Conservation (phyloP, 35 echinoderm and acorn worm species). For the Apostichopus japonicus region DNA sequence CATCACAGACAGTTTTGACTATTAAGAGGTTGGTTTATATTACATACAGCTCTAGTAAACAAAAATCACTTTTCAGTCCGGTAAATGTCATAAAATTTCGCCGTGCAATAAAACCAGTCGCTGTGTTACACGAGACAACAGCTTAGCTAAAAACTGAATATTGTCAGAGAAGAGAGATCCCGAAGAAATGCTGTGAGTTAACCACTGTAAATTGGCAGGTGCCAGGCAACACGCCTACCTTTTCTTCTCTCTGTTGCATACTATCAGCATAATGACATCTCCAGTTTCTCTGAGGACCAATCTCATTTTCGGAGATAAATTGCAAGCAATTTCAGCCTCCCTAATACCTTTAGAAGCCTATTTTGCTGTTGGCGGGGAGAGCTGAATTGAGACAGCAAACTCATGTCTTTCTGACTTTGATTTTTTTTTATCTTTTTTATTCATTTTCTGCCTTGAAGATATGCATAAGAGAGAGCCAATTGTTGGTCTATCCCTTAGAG, state of each 20-base stretch:
- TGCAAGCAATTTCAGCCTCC: slow-evolving; percentile 32
- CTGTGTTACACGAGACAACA: too few relatives aligned
- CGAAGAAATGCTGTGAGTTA: too few relatives aligned
- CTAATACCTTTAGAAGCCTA: slow-evolving; percentile 43
- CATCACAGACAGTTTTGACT: too few relatives aligned
- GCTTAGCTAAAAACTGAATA: too few relatives aligned
- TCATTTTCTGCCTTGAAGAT: neutral
- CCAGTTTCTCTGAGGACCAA: slow-evolving; percentile 17
- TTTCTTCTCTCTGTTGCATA: neutral
- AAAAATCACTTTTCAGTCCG: too few relatives aligned
- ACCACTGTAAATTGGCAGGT: neutral
- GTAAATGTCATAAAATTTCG: too few relatives aligned
- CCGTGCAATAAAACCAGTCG: too few relatives aligned
- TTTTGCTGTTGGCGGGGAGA: slow-evolving; percentile 7
- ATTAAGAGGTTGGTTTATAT: too few relatives aligned
- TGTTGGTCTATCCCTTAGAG: slow-evolving; percentile 35
- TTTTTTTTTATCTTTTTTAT: neutral
- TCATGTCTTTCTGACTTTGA: neutral
- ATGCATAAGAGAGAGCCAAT: slow-evolving; percentile 1
- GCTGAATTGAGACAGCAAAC: neutral
- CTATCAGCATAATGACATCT: slow-evolving; percentile 11
- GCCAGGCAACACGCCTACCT: neutral
- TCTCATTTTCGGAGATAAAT: slow-evolving; percentile 34
- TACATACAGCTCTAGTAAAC: too few relatives aligned
- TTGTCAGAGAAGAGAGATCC: too few relatives aligned